Percentiles rank a stretch among this genome's conserved stretches.
These are phyloP conservation scores for Chaetophractus vellerosus DNA, from an alignment of 2,797 vertebrate genomes.

Conservation along the genomic window DNA sequence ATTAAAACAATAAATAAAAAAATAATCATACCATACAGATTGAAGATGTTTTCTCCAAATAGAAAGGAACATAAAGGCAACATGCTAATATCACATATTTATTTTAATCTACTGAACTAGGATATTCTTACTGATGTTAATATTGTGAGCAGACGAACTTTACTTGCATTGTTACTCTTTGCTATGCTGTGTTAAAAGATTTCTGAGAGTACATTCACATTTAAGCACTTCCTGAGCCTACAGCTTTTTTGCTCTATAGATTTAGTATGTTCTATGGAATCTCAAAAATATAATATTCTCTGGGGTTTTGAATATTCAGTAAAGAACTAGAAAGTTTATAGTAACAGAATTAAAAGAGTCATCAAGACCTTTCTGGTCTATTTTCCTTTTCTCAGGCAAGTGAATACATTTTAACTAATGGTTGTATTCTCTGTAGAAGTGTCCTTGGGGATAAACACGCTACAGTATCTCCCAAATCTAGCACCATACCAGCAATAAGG, in stretches of 20 bases:
- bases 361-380: neutral
- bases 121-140: neutral
- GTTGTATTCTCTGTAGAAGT: neutral
- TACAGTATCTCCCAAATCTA: neutral
- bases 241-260: neutral
- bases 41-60: slow-evolving; percentile 25
- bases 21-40: neutral
- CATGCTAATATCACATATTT: neutral
- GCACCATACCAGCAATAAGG: neutral
- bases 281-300: neutral
- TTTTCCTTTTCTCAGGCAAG: neutral
- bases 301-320: slow-evolving; percentile 45
- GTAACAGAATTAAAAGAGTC: neutral
- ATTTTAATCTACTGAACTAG: slow-evolving; percentile 30
- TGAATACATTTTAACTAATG: slow-evolving; percentile 1
- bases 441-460: neutral
- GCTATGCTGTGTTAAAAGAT: slow-evolving; percentile 27
- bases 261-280: slow-evolving; percentile 47
- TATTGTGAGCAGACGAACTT: neutral
- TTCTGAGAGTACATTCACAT: slow-evolving; percentile 13
- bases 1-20: slow-evolving; percentile 60
- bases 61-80: slow-evolving; percentile 49
- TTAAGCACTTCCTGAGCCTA: slow-evolving; percentile 37
- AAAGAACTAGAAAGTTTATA: slow-evolving; percentile 41
- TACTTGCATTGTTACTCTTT: slow-evolving; percentile 36